Base-by-base conservation (phyloP, 2,113 vertebrate genomes). In the Phaethon lepturus region DNA sequence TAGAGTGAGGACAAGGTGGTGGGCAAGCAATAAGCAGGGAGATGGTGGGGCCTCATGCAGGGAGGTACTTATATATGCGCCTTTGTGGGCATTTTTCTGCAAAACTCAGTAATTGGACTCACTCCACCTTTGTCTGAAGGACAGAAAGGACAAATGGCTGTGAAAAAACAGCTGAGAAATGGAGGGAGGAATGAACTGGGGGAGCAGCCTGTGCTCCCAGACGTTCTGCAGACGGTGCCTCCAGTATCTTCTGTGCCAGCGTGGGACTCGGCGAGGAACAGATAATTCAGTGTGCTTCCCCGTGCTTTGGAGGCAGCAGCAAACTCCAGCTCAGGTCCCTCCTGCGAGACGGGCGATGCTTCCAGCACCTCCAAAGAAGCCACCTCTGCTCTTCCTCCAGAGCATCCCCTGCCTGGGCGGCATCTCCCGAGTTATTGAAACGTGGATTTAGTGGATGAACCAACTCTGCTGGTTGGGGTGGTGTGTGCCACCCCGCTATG, bases 401-500 rank as follows among this genome's bases (percentile, higher is more conserved):
- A 52, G 35, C 0, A 17, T 58, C 33, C 45, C 13, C 26, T 13
- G 26, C 60, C 42, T 35, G 6, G 25, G 12, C 12, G 35, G 33
- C 60, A 29, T 25, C 68, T 68, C 67, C 49, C 40, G 10, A 78
- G 31, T n/a, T 7, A 15, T 45, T 18, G 52, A 63, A 80, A 52
- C 1, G 0, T 50, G 67, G 17, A 35, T 13, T 19, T 26, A 66
- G 58, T 12, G 33, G 38, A 29, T 63, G 78, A 13, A 59, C 58
- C 77, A 11, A 18, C 33, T 33, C 40, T 22, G 22, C 19, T 50
- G 13, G 25, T 11, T 38, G 60, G 14, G 19, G 8, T 17, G 29
- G 35, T 24, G 0, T 26, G 26, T 44, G 45, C 18, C 42, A 49
- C 42, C 5, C 24, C 2, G 0, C 5, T 28, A 29, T 1, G 1